A percentile compares a stretch with the other conserved stretches of the same genome.
phyloP scores from a whole-genome alignment of 2,888 invertebrate species.

The Xylocampa areola region DNA sequence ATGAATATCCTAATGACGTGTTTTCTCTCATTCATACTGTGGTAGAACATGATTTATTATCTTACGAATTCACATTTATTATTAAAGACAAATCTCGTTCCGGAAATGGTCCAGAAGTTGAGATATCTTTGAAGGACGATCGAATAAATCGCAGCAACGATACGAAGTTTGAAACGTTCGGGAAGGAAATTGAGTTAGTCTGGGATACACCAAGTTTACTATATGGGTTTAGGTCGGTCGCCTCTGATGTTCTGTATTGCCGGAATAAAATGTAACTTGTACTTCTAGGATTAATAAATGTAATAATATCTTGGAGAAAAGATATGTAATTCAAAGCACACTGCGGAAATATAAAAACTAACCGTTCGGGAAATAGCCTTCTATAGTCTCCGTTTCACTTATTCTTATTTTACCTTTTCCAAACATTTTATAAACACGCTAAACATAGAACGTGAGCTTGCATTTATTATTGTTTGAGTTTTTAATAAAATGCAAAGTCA shows the following conservation, averaged over 20 bases:
- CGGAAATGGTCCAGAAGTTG: background rate
- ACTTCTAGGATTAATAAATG: background rate
- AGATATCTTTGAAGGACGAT: background rate
- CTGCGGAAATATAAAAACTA: too few species aligned
- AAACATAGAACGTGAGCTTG: background rate
- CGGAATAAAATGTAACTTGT: background rate
- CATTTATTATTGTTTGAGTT: too few species aligned
- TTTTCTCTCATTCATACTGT: constrained; percentile 12
- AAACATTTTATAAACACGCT: too few species aligned
- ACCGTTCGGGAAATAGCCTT: too few species aligned
- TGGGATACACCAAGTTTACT: background rate
- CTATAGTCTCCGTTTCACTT: too few species aligned
- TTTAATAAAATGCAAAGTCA: background rate
- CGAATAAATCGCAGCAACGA: constrained; percentile 1
- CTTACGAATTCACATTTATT: constrained; percentile 31
- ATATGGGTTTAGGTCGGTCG: background rate
- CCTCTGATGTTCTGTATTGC: background rate
- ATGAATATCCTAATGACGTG: background rate
- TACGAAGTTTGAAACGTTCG: constrained; percentile 4
- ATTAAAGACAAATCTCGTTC: constrained; percentile 29
- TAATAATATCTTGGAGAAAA: background rate
- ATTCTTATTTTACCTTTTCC: too few species aligned
- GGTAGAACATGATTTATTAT: constrained; percentile 24
- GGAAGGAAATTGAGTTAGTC: constrained; percentile 5
- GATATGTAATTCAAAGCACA: too few species aligned